A percentile compares a stretch with the other conserved stretches of the same genome.
These are phyloP conservation scores for Apis florea DNA, from an alignment of 1,140 invertebrate genomes.

Conservation along the genomic window DNA sequence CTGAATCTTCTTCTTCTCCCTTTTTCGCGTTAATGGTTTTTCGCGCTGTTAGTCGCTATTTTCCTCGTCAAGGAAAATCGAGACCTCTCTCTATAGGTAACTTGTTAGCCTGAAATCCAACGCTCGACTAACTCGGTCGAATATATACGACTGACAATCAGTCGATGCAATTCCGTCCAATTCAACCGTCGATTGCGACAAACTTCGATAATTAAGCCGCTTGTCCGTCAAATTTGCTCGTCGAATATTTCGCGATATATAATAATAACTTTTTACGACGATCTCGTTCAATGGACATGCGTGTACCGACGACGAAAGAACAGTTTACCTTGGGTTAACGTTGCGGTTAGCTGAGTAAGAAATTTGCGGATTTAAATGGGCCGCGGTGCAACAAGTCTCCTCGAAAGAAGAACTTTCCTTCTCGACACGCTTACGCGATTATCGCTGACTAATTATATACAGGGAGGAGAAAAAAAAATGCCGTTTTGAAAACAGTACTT, in stretches of 20 bases:
- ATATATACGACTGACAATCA: conserved; percentile 32
- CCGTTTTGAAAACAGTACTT: background rate
- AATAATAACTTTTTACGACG: background rate
- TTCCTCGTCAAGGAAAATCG: background rate
- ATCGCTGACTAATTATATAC: background rate
- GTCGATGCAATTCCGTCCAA: conserved; percentile 31
- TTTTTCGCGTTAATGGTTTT: background rate
- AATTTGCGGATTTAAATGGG: background rate
- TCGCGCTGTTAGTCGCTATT: background rate
- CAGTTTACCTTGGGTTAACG: background rate
- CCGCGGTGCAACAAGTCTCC: background rate
- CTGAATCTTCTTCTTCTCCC: background rate
- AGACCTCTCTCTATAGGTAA: background rate
- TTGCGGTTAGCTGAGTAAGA: background rate
- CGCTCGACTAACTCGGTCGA: conserved; percentile 10
- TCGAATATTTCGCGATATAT: background rate
- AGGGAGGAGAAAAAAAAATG: background rate
- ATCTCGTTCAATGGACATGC: background rate
- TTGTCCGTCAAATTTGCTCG: background rate
- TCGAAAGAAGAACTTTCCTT: background rate
- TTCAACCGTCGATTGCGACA: conserved; percentile 8
- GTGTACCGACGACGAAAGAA: background rate
- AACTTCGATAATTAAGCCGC: conserved; percentile 28
- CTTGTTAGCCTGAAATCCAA: conserved; percentile 35
- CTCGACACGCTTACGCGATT: background rate